A percentile compares a stretch with the other conserved stretches of the same genome.
Evolutionary conservation across 1,140 invertebrate genomes (phyloP).

Genomic region (Vollenhovia emeryi): DNA sequence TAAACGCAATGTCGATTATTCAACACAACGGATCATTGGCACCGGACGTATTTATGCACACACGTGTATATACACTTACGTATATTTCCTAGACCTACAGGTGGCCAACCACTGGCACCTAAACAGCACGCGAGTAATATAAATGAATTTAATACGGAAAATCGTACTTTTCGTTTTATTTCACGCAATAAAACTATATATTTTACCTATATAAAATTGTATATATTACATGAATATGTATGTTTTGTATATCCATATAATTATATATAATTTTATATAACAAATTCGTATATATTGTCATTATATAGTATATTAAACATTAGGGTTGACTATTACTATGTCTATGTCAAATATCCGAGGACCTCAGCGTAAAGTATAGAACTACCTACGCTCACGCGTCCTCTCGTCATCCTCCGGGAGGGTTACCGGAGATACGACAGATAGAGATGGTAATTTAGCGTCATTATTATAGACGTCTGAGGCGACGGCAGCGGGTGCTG

Average conservation of each 20-base stretch:
- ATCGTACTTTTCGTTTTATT: not conserved
- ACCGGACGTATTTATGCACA: slow-evolving; percentile 35
- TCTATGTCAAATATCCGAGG: not conserved
- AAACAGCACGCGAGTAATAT: not conserved
- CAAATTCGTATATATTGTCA: not conserved
- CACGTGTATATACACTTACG: not conserved
- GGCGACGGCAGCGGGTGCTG: slow-evolving; percentile 21
- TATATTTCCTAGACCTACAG: slow-evolving; percentile 9
- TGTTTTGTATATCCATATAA: not conserved
- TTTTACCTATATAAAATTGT: not conserved
- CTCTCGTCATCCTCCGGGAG: slow-evolving; percentile 42
- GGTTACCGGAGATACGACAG: slow-evolving; percentile 54
- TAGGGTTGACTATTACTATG: not conserved
- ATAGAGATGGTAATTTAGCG: slow-evolving; percentile 70
- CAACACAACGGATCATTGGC: slow-evolving; percentile 64
- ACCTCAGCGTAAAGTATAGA: slow-evolving; percentile 22
- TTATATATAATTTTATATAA: not conserved
- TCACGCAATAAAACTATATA: not conserved
- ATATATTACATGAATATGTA: not conserved
- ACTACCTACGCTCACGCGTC: slow-evolving; percentile 52
- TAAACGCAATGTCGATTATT: slow-evolving; percentile 70
- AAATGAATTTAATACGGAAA: not conserved
- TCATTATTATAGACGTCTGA: slow-evolving; percentile 68
- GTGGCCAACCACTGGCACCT: not conserved
- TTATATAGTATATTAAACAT: not conserved